A percentile compares a stretch with the other conserved stretches of the same genome.
These are phyloP conservation scores for Colletes collaris DNA, from an alignment of 2,888 invertebrate genomes.

Conservation along the genomic window DNA sequence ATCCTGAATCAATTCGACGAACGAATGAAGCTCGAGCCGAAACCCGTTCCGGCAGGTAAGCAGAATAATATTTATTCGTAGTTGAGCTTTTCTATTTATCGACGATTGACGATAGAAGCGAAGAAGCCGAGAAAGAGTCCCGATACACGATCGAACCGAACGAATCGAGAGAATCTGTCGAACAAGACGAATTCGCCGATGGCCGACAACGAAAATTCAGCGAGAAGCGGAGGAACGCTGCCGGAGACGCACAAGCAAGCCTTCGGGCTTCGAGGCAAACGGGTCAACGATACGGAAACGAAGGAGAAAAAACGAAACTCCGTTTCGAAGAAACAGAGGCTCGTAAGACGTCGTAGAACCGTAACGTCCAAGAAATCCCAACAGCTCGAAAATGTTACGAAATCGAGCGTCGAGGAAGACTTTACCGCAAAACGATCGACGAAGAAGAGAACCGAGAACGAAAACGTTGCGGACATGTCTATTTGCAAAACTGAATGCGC, in stretches of 20 bases:
- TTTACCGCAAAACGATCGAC: background rate
- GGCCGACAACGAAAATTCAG: background rate
- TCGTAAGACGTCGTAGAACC: too few species aligned
- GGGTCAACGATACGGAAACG: too few species aligned
- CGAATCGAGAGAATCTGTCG: background rate
- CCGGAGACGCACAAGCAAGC: too few species aligned
- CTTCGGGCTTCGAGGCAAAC: too few species aligned
- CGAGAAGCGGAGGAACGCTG: background rate
- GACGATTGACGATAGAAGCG: background rate
- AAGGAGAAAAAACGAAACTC: background rate
- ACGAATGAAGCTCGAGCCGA: slow-evolving; percentile 21
- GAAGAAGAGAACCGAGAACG: too few species aligned
- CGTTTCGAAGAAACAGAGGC: background rate
- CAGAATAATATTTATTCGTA: too few species aligned
- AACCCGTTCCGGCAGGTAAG: slow-evolving; percentile 17
- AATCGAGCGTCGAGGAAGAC: background rate
- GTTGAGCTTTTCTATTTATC: background rate
- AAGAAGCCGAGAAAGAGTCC: background rate
- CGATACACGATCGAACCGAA: background rate
- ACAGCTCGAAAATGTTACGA: background rate
- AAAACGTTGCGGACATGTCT: too few species aligned
- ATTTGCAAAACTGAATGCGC: too few species aligned
- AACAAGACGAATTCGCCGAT: background rate
- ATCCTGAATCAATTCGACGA: slow-evolving; percentile 43
- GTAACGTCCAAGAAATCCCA: background rate